A percentile compares a stretch with the other conserved stretches of the same genome.
These are phyloP conservation scores for Caenorhabditis sp. DNA, from an alignment of 2,888 invertebrate species.

Conservation along the genomic window DNA sequence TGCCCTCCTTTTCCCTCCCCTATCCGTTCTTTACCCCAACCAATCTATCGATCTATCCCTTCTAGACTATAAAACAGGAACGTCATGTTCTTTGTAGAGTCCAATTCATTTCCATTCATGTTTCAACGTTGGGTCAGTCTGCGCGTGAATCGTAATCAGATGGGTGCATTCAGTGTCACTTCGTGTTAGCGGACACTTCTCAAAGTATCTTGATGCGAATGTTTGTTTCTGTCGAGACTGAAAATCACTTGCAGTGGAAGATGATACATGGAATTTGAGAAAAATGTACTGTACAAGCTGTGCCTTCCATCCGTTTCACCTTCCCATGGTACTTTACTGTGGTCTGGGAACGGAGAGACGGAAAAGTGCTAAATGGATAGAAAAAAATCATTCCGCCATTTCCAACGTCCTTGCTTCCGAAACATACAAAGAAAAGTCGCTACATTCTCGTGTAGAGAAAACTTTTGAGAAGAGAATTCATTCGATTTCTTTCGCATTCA, in stretches of 20 bases:
- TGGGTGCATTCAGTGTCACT: slow-evolving; percentile 40
- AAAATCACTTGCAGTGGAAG: no score
- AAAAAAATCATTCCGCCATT: no score
- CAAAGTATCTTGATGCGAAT: slow-evolving; percentile 3
- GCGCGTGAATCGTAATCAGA: slow-evolving; percentile 25
- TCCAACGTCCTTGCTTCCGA: no score
- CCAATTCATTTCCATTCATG: slow-evolving; percentile 17
- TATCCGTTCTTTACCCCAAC: not conserved
- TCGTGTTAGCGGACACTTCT: slow-evolving; percentile 35
- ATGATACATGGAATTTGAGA: not conserved
- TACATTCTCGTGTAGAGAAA: no score
- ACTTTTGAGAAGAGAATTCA: not conserved
- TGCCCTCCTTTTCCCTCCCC: slow-evolving; percentile 3
- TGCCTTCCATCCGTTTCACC: no score
- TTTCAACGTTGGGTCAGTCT: slow-evolving; percentile 21
- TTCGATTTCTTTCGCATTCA: not conserved
- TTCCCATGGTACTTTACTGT: no score
- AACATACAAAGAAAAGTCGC: not conserved
- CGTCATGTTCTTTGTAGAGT: slow-evolving; percentile 35
- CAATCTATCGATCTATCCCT: no score
- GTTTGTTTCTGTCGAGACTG: not conserved
- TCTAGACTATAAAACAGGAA: slow-evolving; percentile 31
- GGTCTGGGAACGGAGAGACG: no score
- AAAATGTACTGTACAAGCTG: not conserved
- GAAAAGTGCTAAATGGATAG: no score